These are phyloP conservation scores for Pelosia muscerda DNA, from an alignment of 2,888 invertebrate species.

Conservation along the genomic window DNA sequence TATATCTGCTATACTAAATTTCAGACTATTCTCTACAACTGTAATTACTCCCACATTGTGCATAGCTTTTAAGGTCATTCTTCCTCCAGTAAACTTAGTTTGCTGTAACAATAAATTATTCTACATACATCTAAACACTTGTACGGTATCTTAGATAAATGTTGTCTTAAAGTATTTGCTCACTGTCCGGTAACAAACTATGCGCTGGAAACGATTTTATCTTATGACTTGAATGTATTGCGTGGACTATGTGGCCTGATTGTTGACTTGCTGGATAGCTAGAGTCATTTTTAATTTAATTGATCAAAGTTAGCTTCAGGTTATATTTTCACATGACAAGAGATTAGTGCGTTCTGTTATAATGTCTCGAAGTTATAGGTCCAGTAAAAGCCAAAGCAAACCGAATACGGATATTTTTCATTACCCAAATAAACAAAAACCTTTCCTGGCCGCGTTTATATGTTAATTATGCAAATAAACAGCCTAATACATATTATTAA, in stretches of 20 bases:
- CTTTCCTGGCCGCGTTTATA: slow-evolving; percentile 4
- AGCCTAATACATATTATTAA: slow-evolving; percentile 5
- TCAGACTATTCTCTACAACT: not conserved
- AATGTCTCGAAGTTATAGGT: too few species aligned
- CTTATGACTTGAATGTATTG: slow-evolving; percentile 9
- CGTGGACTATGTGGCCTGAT: not conserved
- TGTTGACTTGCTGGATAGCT: not conserved
- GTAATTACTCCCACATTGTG: slow-evolving; percentile 2
- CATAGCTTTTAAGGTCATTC: slow-evolving; percentile 6
- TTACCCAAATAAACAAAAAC: not conserved
- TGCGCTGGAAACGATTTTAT: slow-evolving; percentile 13
- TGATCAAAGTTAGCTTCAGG: not conserved
- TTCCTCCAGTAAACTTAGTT: slow-evolving; percentile 7
- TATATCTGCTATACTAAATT: not conserved
- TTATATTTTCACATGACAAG: too few species aligned
- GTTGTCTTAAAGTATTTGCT: slow-evolving; percentile 41
- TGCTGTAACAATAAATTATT: slow-evolving; percentile 16
- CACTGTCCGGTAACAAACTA: slow-evolving; percentile 33
- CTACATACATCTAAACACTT: slow-evolving; percentile 9
- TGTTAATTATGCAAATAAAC: slow-evolving; percentile 18
- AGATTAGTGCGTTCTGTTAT: too few species aligned
- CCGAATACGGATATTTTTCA: not conserved
- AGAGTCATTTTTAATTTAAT: not conserved
- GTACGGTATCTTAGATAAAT: slow-evolving; percentile 15
- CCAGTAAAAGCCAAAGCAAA: not conserved